Evolutionary conservation across 1,140 invertebrate genomes (phyloP).

Genomic region (Pinna nobilis): DNA sequence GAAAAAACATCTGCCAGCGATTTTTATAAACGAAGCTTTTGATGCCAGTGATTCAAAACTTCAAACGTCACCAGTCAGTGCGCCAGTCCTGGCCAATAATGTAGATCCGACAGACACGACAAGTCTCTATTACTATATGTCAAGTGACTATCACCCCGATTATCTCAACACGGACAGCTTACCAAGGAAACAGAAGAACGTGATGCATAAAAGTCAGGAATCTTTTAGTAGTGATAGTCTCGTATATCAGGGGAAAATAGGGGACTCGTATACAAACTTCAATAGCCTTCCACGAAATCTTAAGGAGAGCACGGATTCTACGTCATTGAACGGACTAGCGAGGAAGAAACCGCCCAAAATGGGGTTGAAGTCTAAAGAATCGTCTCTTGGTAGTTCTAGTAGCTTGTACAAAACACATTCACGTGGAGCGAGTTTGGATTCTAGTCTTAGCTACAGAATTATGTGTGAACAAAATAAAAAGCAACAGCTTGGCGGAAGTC

Average conservation of each 20-base stretch:
- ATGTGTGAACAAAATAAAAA: constrained; percentile 2
- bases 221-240: neutral
- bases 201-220: neutral
- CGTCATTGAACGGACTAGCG: neutral
- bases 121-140: constrained; percentile 52
- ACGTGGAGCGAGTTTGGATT: neutral
- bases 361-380: neutral
- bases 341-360: constrained; percentile 16
- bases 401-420: constrained; percentile 7
- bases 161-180: constrained; percentile 44
- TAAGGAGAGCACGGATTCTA: neutral
- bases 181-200: constrained; percentile 10
- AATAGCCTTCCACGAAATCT: neutral
- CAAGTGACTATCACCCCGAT: constrained; percentile 52
- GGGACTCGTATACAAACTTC: neutral
- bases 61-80: neutral
- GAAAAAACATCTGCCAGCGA: constrained; percentile 55
- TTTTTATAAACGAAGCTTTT: constrained; percentile 52
- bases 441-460: neutral
- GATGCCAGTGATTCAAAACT: constrained; percentile 7
- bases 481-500: neutral
- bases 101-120: constrained; percentile 24
- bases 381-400: neutral
- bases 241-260: neutral
- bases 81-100: neutral